Evolutionary conservation across 2,888 invertebrate genomes (phyloP).

Genomic region (Sarcophaga rosellei): DNA sequence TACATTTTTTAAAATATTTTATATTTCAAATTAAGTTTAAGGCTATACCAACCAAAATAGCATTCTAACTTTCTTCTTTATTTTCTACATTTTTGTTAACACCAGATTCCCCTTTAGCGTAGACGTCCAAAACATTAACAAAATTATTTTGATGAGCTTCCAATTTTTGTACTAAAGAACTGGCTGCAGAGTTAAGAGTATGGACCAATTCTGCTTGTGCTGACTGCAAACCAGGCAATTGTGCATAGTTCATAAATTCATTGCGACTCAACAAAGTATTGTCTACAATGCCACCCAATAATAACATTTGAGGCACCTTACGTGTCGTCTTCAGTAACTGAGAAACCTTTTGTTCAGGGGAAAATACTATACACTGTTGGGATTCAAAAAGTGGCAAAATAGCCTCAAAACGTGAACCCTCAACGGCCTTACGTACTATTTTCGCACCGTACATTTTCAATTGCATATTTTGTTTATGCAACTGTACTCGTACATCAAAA

Average conservation of each 20-base stretch:
- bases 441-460: conserved; percentile 86
- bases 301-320: conserved; percentile 86
- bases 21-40: neutral
- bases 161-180: conserved; percentile 85
- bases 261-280: conserved; percentile 86
- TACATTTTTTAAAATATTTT: neutral
- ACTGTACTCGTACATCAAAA: conserved; percentile 84
- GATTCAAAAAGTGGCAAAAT: conserved; percentile 85
- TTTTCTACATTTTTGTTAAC: neutral
- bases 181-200: conserved; percentile 85
- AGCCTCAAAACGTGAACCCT: conserved; percentile 86
- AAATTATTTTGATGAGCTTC: conserved; percentile 87
- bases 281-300: conserved; percentile 90
- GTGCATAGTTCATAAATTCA: conserved; percentile 86
- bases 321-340: conserved; percentile 86
- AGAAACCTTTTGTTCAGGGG: conserved; percentile 84
- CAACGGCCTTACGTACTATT: conserved; percentile 86
- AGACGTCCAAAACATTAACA: conserved; percentile 86
- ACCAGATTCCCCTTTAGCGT: conserved; percentile 77
- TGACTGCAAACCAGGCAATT: conserved; percentile 85
- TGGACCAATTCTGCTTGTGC: conserved; percentile 87
- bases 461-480: conserved; percentile 87
- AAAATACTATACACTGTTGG: conserved; percentile 86
- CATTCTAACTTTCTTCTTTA: conserved; percentile 41
- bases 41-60: neutral